Percentiles rank a stretch among this genome's conserved stretches.
phyloP scores from a whole-genome alignment of 2,797 vertebrate species.

The Muraenolepis orangiensis region DNA sequence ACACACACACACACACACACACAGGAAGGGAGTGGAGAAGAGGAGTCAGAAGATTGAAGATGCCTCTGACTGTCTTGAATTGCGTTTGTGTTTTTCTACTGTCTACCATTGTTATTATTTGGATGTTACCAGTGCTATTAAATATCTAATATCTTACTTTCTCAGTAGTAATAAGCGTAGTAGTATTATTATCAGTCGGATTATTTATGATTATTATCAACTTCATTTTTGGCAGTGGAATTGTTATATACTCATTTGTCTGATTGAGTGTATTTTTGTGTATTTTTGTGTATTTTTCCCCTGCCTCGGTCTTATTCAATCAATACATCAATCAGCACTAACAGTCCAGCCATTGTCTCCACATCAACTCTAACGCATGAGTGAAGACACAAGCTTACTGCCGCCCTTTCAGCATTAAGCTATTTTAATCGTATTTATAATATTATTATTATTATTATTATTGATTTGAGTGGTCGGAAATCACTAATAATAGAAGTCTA shows the following conservation, averaged over 20 bases:
- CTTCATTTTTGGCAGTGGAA: not conserved
- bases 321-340: not conserved
- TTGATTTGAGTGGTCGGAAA: too few species aligned
- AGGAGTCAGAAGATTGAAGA: not conserved
- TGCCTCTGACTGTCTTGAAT: not conserved
- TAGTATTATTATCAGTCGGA: not conserved
- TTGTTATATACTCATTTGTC: not conserved
- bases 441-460: too few species aligned
- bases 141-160: not conserved
- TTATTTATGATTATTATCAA: not conserved
- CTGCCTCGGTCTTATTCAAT: not conserved
- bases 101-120: not conserved
- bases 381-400: not conserved
- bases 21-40: not conserved
- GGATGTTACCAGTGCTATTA: not conserved
- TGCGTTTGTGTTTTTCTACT: not conserved
- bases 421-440: not conserved
- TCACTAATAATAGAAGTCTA: not conserved
- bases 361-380: not conserved
- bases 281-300: not conserved
- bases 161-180: not conserved
- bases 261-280: too few species aligned
- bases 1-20: not conserved
- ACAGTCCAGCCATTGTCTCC: not conserved
- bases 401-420: not conserved